These are phyloP conservation scores for Heliconius ismenius DNA, from an alignment of 2,888 invertebrate species.

Conservation along the genomic window DNA sequence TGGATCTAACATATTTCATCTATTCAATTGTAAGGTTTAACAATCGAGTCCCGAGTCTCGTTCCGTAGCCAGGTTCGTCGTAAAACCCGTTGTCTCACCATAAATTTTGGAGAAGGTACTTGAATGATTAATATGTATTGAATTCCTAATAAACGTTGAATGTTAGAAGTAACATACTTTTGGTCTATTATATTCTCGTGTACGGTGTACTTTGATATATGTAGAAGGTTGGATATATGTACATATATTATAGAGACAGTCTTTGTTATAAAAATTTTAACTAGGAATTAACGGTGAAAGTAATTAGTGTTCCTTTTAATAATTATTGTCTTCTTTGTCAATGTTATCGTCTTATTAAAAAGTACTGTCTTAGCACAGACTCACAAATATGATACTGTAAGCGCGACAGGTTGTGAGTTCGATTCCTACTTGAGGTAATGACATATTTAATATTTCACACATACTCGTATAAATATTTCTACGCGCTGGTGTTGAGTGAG, in stretches of 20 bases:
- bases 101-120: conserved; percentile 20
- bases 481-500: too few species aligned
- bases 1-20: conserved; percentile 4
- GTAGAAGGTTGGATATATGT: background rate
- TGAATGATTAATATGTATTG: conserved; percentile 33
- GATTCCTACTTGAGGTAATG: too few species aligned
- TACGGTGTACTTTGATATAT: background rate
- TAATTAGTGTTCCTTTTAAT: background rate
- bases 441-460: too few species aligned
- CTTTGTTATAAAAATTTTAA: background rate
- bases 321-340: background rate
- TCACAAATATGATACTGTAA: too few species aligned
- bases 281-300: background rate
- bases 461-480: too few species aligned
- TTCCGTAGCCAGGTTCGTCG: conserved; percentile 13
- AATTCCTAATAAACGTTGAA: conserved; percentile 32
- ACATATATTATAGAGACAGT: background rate
- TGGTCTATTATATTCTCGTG: conserved; percentile 7
- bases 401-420: too few species aligned
- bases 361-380: too few species aligned
- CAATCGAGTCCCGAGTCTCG: conserved; percentile 9
- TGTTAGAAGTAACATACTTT: conserved; percentile 18
- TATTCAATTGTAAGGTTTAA: conserved; percentile 28
- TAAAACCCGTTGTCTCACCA: conserved; percentile 23
- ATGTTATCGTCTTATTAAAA: too few species aligned